Conservation (phyloP, 2,113 vertebrate species). For the human region GRCh38 chr18:9122501-9123000, state of each 20-base stretch:
- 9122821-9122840: constrained; percentile 47
- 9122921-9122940: constrained; percentile 10
- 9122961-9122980: background rate
- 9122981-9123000: background rate
- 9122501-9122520: constrained; percentile 92
- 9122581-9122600: constrained; percentile 96
- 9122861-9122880: constrained; percentile 48
- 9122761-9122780: background rate
- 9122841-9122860: background rate
- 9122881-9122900: constrained; percentile 40
- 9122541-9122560: constrained; percentile 99
- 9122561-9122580: constrained; percentile 99
- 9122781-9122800: background rate
- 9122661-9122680: constrained; percentile 95
- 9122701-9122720: constrained; percentile 19
- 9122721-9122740: constrained; percentile 24
- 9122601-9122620: constrained; percentile 97
- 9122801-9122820: constrained; percentile 1
- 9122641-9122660: constrained; percentile 96
- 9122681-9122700: constrained; percentile 84
- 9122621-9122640: constrained; percentile 98
- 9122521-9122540: constrained; percentile 92
- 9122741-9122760: constrained; percentile 31
- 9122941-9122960: constrained; percentile 19
- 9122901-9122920: constrained; percentile 30